phyloP scores from a whole-genome alignment of 2,113 vertebrate species.

The Microtus oregoni region DNA sequence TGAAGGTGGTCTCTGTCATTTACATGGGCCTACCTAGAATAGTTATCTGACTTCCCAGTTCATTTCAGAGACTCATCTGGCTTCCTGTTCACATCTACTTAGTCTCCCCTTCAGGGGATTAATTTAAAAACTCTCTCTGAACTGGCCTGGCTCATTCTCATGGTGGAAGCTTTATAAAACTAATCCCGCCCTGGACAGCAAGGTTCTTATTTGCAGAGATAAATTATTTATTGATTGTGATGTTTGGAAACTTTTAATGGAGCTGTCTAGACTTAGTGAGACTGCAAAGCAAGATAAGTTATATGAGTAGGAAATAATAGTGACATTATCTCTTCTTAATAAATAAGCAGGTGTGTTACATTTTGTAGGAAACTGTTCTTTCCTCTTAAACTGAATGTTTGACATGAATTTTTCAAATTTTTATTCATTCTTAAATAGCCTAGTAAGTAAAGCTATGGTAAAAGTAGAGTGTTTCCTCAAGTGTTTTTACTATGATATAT shows the following conservation, averaged over 20 bases:
- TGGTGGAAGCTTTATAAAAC: not conserved
- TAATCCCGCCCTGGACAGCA: not conserved
- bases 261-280: not conserved
- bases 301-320: slow-evolving; percentile 32
- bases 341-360: slow-evolving; percentile 6
- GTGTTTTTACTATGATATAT: not conserved
- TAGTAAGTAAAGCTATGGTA: not conserved
- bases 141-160: not conserved
- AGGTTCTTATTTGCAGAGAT: slow-evolving; percentile 29
- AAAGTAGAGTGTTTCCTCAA: not conserved
- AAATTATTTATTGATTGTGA: slow-evolving; percentile 58
- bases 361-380: slow-evolving; percentile 18
- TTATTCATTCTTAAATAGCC: not conserved
- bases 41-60: not conserved
- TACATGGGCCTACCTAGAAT: not conserved
- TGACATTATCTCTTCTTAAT: not conserved
- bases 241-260: slow-evolving; percentile 52
- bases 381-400: not conserved
- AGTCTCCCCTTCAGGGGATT: slow-evolving; percentile 5
- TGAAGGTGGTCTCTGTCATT: not conserved
- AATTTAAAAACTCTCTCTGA: slow-evolving; percentile 9
- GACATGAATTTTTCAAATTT: not conserved
- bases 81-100: not conserved
- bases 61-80: not conserved
- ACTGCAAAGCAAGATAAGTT: slow-evolving; percentile 28